Conservation (phyloP, 2,888 invertebrate species). For the Drosophila meridiana region DNA sequence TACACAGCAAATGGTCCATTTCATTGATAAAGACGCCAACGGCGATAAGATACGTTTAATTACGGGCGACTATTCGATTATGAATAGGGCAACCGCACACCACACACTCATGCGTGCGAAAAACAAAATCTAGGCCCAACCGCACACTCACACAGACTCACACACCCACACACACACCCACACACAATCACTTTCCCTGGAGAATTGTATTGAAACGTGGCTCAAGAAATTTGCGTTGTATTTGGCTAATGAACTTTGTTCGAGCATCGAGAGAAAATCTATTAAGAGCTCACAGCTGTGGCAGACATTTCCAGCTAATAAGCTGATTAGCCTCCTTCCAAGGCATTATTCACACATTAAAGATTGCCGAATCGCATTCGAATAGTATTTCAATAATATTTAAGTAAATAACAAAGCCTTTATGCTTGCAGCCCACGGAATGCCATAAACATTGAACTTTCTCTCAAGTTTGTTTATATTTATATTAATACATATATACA, state of each 20-base stretch:
- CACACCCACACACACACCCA: neutral
- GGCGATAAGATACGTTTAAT: conserved; percentile 73
- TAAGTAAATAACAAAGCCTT: neutral
- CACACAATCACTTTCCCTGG: neutral
- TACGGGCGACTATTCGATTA: conserved; percentile 60
- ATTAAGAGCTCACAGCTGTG: conserved; percentile 5
- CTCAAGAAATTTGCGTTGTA: conserved; percentile 4
- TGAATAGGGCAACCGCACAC: conserved; percentile 8
- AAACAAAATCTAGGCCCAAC: conserved; percentile 9
- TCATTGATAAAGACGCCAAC: conserved; percentile 66
- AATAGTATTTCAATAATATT: neutral
- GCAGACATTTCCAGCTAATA: conserved; percentile 5
- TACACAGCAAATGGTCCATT: conserved; percentile 61
- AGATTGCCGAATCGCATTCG: too few species aligned
- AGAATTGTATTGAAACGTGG: conserved; percentile 5
- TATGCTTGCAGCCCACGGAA: neutral
- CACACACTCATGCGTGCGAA: conserved; percentile 7
- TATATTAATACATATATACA: too few species aligned
- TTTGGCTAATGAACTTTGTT: conserved; percentile 25
- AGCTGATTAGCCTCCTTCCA: conserved; percentile 3
- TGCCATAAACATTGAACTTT: conserved; percentile 4
- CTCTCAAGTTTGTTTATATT: neutral
- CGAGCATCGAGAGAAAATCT: neutral
- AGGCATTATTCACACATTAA: conserved; percentile 7
- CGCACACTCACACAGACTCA: neutral